Evolutionary conservation across 37 sponge, comb jelly and placozoan species (phyloP).

Genomic region (Ephydatia muelleri): DNA sequence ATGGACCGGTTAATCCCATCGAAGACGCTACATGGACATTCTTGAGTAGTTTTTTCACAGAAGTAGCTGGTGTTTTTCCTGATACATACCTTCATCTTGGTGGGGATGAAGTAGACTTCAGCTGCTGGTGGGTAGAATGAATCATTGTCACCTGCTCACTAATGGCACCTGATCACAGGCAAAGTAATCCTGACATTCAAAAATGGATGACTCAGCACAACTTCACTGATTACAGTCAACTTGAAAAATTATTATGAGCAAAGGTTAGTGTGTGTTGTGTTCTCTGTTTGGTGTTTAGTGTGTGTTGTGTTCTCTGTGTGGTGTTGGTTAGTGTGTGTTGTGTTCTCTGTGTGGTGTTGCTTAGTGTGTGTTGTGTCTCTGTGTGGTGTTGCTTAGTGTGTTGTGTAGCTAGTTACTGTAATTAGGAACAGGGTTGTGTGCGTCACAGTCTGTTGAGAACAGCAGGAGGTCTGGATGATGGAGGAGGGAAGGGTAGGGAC

Average conservation of each 20-base stretch:
- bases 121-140: constrained; percentile 56
- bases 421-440: too few relatives aligned
- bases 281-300: too few relatives aligned
- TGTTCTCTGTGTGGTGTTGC: too few relatives aligned
- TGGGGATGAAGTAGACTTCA: constrained; percentile 92
- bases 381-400: too few relatives aligned
- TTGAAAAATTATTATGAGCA: constrained; percentile 93
- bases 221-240: constrained; percentile 70
- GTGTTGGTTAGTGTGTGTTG: too few relatives aligned
- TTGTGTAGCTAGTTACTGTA: too few relatives aligned
- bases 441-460: too few relatives aligned
- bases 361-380: too few relatives aligned
- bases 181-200: constrained; percentile 77
- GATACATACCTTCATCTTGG: constrained; percentile 90
- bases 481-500: not conserved
- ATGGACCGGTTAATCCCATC: constrained; percentile 92
- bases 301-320: too few relatives aligned
- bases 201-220: constrained; percentile 70
- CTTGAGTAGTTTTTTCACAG: constrained; percentile 69
- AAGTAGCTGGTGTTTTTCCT: constrained; percentile 75
- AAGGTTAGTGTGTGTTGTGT: too few relatives aligned
- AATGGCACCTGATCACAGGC: constrained; percentile 20
- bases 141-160: not conserved
- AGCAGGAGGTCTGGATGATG: not conserved
- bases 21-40: constrained; percentile 71